Conservation (phyloP, 2,797 vertebrate genomes). For the Eidolon dupreanum region DNA sequence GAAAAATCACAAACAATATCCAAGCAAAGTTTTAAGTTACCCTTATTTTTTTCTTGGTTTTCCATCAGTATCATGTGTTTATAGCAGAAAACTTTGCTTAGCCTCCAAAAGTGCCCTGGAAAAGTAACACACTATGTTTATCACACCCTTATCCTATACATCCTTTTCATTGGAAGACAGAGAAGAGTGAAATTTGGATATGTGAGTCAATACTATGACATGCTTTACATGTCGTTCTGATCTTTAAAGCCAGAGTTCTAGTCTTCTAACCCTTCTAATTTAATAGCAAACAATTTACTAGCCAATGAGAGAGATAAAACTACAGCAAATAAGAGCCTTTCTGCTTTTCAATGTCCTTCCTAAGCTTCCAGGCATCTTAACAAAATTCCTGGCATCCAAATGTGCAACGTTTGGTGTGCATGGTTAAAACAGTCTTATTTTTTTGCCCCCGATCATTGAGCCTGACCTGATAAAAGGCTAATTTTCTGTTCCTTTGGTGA, state of each 20-base stretch:
- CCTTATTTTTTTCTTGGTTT: background rate
- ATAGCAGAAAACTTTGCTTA: background rate
- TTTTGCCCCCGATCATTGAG: background rate
- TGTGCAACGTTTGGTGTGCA: background rate
- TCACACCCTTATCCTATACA: background rate
- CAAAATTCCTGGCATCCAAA: background rate
- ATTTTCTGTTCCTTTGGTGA: background rate
- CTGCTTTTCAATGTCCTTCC: background rate
- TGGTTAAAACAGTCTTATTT: background rate
- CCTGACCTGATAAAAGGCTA: background rate
- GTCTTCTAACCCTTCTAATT: constrained; percentile 16
- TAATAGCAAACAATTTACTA: constrained; percentile 36
- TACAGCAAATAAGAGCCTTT: background rate
- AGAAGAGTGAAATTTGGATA: background rate
- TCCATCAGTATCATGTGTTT: background rate
- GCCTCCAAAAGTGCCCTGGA: background rate
- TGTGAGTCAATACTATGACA: background rate
- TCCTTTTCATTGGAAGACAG: background rate
- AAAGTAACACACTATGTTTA: background rate
- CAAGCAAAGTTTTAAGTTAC: background rate
- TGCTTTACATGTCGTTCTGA: background rate
- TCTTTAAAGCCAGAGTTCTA: background rate
- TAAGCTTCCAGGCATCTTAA: background rate
- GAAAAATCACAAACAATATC: background rate
- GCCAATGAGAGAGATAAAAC: background rate